Percentiles rank a stretch among this genome's conserved stretches.
phyloP scores from a whole-genome alignment of 2,113 vertebrate species.

The Oreotrochilus melanogaster region DNA sequence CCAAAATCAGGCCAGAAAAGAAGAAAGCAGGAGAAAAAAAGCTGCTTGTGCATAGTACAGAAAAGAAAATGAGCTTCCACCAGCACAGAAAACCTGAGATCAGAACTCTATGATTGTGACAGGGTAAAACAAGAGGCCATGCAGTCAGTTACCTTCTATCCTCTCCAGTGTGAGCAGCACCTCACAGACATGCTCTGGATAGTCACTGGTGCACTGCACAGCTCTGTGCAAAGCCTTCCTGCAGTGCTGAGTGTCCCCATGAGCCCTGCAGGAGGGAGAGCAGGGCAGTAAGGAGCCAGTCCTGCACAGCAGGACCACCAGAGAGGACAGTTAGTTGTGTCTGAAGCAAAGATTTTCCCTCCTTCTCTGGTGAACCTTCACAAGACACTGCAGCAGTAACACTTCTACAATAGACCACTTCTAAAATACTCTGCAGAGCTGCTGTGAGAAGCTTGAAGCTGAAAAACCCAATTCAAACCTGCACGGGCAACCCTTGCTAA shows the following conservation, averaged over 20 bases:
- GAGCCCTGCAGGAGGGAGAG: conserved; percentile 78
- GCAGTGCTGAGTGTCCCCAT: conserved; percentile 90
- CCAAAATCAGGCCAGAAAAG: neutral
- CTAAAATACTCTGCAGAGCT: neutral
- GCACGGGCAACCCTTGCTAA: fast-evolving
- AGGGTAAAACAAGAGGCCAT: fast-evolving
- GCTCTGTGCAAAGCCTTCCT: conserved; percentile 94
- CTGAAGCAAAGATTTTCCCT: fast-evolving
- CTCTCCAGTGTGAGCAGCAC: conserved; percentile 95
- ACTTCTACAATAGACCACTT: neutral
- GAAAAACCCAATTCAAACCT: neutral
- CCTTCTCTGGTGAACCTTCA: neutral
- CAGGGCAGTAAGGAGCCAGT: neutral
- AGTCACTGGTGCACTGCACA: conserved; percentile 95
- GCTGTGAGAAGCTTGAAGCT: neutral
- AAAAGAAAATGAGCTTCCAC: neutral
- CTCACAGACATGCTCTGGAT: conserved; percentile 96
- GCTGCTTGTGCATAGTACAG: neutral
- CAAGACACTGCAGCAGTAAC: too few species aligned
- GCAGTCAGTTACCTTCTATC: conserved; percentile 85
- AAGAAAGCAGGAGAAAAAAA: neutral
- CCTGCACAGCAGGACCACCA: neutral
- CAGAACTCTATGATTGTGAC: neutral
- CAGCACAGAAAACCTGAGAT: neutral
- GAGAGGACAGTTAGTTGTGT: too few species aligned